These are phyloP conservation scores for Aix galericulata DNA, from an alignment of 2,113 vertebrate genomes.

Conservation along the genomic window DNA sequence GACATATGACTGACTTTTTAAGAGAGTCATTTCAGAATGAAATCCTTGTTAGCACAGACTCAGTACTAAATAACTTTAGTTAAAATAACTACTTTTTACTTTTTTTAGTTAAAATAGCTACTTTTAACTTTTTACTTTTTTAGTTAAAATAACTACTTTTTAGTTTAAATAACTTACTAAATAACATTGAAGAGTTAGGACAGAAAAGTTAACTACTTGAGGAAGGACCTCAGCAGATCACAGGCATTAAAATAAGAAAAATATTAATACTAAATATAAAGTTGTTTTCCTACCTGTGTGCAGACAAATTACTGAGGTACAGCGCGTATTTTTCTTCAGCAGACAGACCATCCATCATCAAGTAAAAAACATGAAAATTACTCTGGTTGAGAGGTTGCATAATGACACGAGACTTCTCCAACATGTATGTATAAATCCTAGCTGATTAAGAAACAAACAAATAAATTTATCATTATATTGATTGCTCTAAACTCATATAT, in stretches of 20 bases:
- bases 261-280: background rate
- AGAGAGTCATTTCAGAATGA: background rate
- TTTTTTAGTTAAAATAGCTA: too few species aligned
- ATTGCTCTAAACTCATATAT: background rate
- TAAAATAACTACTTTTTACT: too few species aligned
- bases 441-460: slow-evolving; percentile 75
- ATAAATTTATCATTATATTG: slow-evolving; percentile 31
- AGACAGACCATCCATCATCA: slow-evolving; percentile 90
- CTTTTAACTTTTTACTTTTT: too few species aligned
- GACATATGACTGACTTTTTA: background rate
- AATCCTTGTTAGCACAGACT: background rate
- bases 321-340: slow-evolving; percentile 86
- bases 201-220: background rate
- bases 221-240: background rate
- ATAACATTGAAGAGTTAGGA: background rate
- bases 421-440: slow-evolving; percentile 86
- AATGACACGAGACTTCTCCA: slow-evolving; percentile 90
- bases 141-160: too few species aligned
- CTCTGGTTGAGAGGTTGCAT: slow-evolving; percentile 81
- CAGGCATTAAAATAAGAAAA: background rate
- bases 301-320: slow-evolving; percentile 81
- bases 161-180: background rate
- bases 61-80: background rate
- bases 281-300: slow-evolving; percentile 78
- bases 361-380: slow-evolving; percentile 90